These are phyloP conservation scores for Sphaerophoria taeniata DNA, from an alignment of 2,888 invertebrate species.

Conservation along the genomic window DNA sequence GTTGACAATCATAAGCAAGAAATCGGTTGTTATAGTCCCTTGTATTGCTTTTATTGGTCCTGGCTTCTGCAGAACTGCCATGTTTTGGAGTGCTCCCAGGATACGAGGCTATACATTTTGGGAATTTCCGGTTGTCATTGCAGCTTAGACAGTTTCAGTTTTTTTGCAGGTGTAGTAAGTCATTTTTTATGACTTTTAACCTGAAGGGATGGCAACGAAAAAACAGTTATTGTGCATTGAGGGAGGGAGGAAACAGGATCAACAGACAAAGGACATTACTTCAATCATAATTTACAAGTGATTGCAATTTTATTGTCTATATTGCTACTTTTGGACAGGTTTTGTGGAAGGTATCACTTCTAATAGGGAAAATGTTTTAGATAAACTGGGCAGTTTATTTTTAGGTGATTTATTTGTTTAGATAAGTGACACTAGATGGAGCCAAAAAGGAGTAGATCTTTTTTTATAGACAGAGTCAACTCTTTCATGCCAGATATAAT, in stretches of 20 bases:
- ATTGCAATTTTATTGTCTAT: constrained; percentile 70
- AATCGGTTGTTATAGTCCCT: constrained; percentile 47
- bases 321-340: constrained; percentile 27
- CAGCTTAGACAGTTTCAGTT: constrained; percentile 62
- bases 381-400: constrained; percentile 40
- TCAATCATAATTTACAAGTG: constrained; percentile 73
- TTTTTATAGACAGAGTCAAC: no score
- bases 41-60: constrained; percentile 70
- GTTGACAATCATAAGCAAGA: constrained; percentile 71
- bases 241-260: constrained; percentile 43
- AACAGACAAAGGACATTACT: constrained; percentile 68
- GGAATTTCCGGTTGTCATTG: constrained; percentile 55
- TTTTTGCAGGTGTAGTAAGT: constrained; percentile 72
- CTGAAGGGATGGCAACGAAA: constrained; percentile 37
- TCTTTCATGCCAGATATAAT: no score
- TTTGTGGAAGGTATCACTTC: constrained; percentile 35
- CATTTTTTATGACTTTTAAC: constrained; percentile 70
- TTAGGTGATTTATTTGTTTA: constrained; percentile 50
- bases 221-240: constrained; percentile 39
- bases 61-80: background rate
- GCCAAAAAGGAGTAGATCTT: background rate
- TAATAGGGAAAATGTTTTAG: constrained; percentile 44
- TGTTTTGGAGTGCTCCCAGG: constrained; percentile 63
- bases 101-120: constrained; percentile 18
- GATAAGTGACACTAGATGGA: constrained; percentile 18